A percentile compares a stretch with the other conserved stretches of the same genome.
Conservation (phyloP, 1,140 invertebrate species). For the Zaprionus ghesquierei region DNA sequence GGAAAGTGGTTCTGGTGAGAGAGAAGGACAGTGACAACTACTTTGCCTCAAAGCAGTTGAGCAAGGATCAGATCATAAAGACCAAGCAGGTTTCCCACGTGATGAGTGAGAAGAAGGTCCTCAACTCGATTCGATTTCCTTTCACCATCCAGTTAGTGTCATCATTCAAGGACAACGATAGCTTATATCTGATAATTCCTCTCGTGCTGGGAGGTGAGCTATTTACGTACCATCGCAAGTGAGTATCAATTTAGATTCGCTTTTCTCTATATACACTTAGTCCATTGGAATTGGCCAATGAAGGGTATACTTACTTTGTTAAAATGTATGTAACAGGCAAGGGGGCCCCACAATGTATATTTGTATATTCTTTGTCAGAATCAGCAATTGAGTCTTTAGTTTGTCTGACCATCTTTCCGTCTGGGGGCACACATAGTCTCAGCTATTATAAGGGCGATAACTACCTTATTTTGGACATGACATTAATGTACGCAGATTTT, state of each 20-base stretch:
- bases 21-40: constrained; percentile 78
- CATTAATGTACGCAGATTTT: too few species aligned
- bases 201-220: constrained; percentile 93
- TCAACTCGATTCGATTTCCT: constrained; percentile 91
- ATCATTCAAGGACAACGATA: constrained; percentile 93
- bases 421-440: too few species aligned
- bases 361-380: too few species aligned
- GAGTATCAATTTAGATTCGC: background rate
- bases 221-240: constrained; percentile 90
- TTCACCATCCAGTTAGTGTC: constrained; percentile 93
- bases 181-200: constrained; percentile 92
- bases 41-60: constrained; percentile 96
- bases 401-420: too few species aligned
- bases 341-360: too few species aligned
- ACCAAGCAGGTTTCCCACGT: constrained; percentile 94
- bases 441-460: too few species aligned
- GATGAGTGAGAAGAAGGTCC: constrained; percentile 92
- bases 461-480: too few species aligned
- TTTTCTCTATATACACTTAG: too few species aligned
- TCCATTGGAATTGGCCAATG: too few species aligned
- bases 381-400: too few species aligned
- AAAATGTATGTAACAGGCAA: too few species aligned
- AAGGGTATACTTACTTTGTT: too few species aligned
- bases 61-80: constrained; percentile 94
- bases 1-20: constrained; percentile 62